Base-by-base conservation (phyloP, 2,888 invertebrate species). In the Apodemia zela region DNA sequence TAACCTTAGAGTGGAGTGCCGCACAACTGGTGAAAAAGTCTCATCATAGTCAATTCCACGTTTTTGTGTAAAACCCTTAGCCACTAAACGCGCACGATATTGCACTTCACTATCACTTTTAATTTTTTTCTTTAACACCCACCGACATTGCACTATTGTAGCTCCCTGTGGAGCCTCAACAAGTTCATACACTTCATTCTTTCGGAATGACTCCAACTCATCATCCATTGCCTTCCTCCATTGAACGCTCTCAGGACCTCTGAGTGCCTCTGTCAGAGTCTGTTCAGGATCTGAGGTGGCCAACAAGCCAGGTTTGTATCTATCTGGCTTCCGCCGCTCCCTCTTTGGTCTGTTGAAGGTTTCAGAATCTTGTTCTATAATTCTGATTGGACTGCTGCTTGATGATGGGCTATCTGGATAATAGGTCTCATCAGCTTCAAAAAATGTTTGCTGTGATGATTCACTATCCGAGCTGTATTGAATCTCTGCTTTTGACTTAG, bases 31-130 rank as follows among this genome's bases (percentile, higher is more conserved):
- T 11, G 63, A 60, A 42, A 63, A 62, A 3, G 65, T 62, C 42
- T 65, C 59, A 59, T 13, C 29, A 60, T 60, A 64, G 61, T 64
- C 60, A 7, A 64, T 10, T 29, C 60, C 64, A 6, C 17, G 17
- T 64, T 64, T 64, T 33, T 66, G 63, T 54, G 63, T 61, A 57
- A 63, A 66, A 15, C 66, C 66, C 35, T 66, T 66, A 13, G 63
- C 66, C 51, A 66, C 65, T 61, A 65, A 47, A 35, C 65, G 62
- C 21, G 65, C 65, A 63, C 65, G 65, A 58, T 49, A 61, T 59
- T 62, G 65, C 21, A 63, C 63, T 60, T 63, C 62, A 63, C 51
- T 61, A 35, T 59, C 49, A 65, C 47, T 29, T 35, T 65, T 61
- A n/a, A 61, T 33, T 13, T 61, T 65, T 35, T 65, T 61, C 29